phyloP scores from a whole-genome alignment of 1,140 invertebrate species.

The Bombus soroeensis region DNA sequence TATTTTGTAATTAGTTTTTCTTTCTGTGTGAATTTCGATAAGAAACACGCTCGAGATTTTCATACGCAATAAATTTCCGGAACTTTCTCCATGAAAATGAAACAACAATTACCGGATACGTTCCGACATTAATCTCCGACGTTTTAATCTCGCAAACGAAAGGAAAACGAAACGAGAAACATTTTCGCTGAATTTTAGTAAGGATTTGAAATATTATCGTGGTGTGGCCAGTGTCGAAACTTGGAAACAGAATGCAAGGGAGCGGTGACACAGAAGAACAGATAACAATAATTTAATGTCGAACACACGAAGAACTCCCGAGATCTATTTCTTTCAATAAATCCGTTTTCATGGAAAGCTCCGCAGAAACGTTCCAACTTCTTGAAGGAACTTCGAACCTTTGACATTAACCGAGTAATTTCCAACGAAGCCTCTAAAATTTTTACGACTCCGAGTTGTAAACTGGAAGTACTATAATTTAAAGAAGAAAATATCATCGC shows the following conservation, averaged over 20 bases:
- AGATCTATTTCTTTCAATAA: constrained; percentile 36
- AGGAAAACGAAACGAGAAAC: neutral
- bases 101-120: neutral
- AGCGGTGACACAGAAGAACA: neutral
- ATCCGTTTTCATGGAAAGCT: neutral
- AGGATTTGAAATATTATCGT: neutral
- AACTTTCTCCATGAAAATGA: neutral
- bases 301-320: neutral
- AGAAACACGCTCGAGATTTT: neutral
- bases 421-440: neutral
- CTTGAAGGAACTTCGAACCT: constrained; percentile 2
- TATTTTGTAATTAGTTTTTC: constrained; percentile 34
- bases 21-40: too few species aligned
- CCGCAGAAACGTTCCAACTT: neutral
- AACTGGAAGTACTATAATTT: neutral
- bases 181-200: too few species aligned
- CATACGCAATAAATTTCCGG: neutral
- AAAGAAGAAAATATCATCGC: neutral
- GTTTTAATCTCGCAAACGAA: neutral
- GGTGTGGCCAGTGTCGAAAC: too few species aligned
- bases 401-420: constrained; percentile 35
- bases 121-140: neutral
- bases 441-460: neutral
- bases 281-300: constrained; percentile 32
- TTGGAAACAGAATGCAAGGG: neutral